Percentiles rank a stretch among this genome's conserved stretches.
phyloP scores from a whole-genome alignment of 2,113 vertebrate species.

The Pao palembangensis region DNA sequence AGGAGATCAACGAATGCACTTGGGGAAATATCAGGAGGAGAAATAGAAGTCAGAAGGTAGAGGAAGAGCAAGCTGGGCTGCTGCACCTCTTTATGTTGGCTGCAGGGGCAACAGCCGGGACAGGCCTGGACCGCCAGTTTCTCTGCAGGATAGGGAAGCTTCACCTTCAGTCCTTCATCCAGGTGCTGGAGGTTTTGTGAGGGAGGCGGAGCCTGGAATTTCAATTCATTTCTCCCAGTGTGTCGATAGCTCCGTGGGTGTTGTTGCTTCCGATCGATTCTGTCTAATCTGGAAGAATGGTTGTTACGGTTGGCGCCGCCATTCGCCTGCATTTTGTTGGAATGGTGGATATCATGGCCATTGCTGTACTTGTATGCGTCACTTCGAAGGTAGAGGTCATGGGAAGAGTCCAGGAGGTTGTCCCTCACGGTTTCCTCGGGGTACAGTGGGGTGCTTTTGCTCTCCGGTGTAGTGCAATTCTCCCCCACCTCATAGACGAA shows the following conservation, averaged over 20 bases:
- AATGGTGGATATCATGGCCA: slow-evolving; percentile 29
- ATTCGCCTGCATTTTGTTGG: slow-evolving; percentile 33
- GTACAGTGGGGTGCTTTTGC: slow-evolving; percentile 57
- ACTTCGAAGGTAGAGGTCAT: slow-evolving; percentile 39
- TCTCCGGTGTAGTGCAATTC: slow-evolving; percentile 81
- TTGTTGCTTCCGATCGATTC: slow-evolving; percentile 35
- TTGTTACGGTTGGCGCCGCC: slow-evolving; percentile 49
- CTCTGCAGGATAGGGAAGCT: slow-evolving; percentile 47
- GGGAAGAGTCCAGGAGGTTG: slow-evolving; percentile 17
- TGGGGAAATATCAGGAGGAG: background rate
- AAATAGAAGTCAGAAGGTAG: background rate
- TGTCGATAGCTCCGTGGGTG: slow-evolving; percentile 43
- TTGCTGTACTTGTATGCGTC: slow-evolving; percentile 56
- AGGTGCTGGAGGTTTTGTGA: slow-evolving; percentile 56
- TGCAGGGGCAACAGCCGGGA: slow-evolving; percentile 73
- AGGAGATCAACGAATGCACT: background rate
- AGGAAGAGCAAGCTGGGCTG: background rate
- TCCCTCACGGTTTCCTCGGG: slow-evolving; percentile 62
- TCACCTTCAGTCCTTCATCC: slow-evolving; percentile 58
- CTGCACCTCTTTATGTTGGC: slow-evolving; percentile 64
- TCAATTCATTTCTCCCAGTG: slow-evolving; percentile 47
- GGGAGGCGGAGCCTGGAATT: slow-evolving; percentile 44
- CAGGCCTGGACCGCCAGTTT: slow-evolving; percentile 42
- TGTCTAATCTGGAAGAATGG: slow-evolving; percentile 32
- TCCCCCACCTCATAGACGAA: slow-evolving; percentile 96